These are phyloP conservation scores for Hemicordylus capensis DNA, from an alignment of 2,113 vertebrate species.

Conservation along the genomic window DNA sequence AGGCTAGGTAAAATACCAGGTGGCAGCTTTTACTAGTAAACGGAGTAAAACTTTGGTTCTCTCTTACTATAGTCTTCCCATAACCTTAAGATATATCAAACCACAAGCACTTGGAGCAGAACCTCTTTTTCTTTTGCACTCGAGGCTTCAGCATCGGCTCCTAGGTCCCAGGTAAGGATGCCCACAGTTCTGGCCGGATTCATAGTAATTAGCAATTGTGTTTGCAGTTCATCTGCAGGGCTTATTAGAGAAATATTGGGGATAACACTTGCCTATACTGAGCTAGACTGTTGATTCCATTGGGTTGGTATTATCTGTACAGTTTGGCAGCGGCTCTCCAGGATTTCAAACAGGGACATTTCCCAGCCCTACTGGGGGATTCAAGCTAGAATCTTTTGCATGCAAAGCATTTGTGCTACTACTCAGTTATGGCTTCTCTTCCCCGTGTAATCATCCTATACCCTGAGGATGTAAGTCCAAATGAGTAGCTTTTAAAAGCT, in stretches of 20 bases:
- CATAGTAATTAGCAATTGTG: not conserved
- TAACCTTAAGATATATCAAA: not conserved
- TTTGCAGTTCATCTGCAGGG: not conserved
- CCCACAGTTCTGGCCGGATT: not conserved
- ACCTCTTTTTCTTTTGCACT: not conserved
- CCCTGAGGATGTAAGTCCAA: conserved; percentile 56
- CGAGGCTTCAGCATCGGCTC: not conserved
- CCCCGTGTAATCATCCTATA: not conserved
- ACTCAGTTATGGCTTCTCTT: no score
- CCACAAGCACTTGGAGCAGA: not conserved
- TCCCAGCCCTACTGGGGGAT: no score
- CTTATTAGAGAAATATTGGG: not conserved
- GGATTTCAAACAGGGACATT: no score
- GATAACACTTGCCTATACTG: no score
- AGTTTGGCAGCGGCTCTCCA: no score
- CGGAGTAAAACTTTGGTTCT: not conserved
- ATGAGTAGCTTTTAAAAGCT: conserved; percentile 67
- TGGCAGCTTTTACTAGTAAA: not conserved
- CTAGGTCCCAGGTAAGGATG: not conserved
- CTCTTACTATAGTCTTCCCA: not conserved
- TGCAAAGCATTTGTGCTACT: no score
- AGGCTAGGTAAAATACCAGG: not conserved
- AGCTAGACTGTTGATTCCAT: no score
- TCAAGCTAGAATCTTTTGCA: no score
- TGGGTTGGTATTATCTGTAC: no score